Percentiles rank a stretch among this genome's conserved stretches.
These are phyloP conservation scores for Tinamus guttatus DNA, from an alignment of 2,113 vertebrate genomes.

Conservation along the genomic window DNA sequence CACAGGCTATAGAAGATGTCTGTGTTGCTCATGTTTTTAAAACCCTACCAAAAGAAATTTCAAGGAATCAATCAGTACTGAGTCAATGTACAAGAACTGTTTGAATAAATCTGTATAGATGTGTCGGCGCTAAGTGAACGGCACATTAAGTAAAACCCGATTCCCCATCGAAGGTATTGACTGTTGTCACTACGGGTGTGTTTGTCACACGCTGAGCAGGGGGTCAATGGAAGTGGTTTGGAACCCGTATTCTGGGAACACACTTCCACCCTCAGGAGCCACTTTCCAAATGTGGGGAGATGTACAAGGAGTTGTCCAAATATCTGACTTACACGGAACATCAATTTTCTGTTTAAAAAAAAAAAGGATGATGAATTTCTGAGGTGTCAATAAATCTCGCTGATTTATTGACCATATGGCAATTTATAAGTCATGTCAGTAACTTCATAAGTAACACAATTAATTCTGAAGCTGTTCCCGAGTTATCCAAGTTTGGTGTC, in stretches of 20 bases:
- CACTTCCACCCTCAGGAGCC: background rate
- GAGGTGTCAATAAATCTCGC: background rate
- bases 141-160: conserved; percentile 24
- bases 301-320: background rate
- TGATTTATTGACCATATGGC: conserved; percentile 65
- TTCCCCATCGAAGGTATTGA: conserved; percentile 28
- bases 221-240: background rate
- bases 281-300: background rate
- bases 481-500: conserved; percentile 44
- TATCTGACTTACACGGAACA: conserved; percentile 52
- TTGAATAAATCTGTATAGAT: conserved; percentile 26
- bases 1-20: background rate
- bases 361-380: conserved; percentile 35
- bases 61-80: background rate
- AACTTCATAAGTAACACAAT: conserved; percentile 71
- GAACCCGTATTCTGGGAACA: background rate
- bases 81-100: background rate
- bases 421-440: conserved; percentile 72
- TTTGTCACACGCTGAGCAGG: background rate
- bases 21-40: conserved; percentile 13
- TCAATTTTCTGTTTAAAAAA: conserved; percentile 30
- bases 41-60: background rate
- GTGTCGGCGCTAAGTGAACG: conserved; percentile 14
- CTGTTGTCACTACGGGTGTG: background rate
- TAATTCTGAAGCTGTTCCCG: conserved; percentile 66